Percentiles rank a stretch among this genome's conserved stretches.
phyloP scores from a whole-genome alignment of 2,113 vertebrate genomes.

The Columba janthina region DNA sequence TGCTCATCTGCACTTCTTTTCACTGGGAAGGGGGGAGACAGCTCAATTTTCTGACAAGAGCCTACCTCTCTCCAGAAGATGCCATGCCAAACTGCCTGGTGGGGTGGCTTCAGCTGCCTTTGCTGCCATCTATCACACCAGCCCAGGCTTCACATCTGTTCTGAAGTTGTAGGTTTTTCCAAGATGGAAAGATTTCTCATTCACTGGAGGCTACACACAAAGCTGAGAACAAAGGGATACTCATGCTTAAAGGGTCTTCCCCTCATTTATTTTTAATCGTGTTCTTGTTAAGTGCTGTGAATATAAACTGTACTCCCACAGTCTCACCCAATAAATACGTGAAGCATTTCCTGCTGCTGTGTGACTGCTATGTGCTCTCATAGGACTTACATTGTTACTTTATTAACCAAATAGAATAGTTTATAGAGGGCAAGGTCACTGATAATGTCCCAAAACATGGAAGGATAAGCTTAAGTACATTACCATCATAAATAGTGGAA shows the following conservation, averaged over 20 bases:
- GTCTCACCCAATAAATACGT: not conserved
- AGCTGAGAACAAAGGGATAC: not conserved
- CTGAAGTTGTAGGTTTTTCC: not conserved
- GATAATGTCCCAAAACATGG: not conserved
- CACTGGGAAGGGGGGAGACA: not conserved
- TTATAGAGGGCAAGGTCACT: not conserved
- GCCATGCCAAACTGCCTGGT: not conserved
- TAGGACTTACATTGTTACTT: not conserved
- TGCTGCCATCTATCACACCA: not conserved
- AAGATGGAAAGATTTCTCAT: not conserved
- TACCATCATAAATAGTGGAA: not conserved
- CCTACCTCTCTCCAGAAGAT: not conserved
- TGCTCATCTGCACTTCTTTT: accelerated
- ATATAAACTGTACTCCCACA: not conserved
- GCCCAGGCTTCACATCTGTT: not conserved
- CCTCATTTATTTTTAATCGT: not conserved
- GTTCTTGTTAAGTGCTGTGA: not conserved
- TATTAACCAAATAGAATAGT: not conserved
- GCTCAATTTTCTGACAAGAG: not conserved
- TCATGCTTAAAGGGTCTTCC: not conserved
- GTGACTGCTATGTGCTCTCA: accelerated
- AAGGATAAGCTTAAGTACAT: not conserved
- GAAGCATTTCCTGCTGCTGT: not conserved
- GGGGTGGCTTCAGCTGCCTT: not conserved
- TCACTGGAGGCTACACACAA: not conserved